A percentile compares a stretch with the other conserved stretches of the same genome.
These are phyloP conservation scores for Dorcus hopei DNA, from an alignment of 2,888 invertebrate species.

Conservation along the genomic window DNA sequence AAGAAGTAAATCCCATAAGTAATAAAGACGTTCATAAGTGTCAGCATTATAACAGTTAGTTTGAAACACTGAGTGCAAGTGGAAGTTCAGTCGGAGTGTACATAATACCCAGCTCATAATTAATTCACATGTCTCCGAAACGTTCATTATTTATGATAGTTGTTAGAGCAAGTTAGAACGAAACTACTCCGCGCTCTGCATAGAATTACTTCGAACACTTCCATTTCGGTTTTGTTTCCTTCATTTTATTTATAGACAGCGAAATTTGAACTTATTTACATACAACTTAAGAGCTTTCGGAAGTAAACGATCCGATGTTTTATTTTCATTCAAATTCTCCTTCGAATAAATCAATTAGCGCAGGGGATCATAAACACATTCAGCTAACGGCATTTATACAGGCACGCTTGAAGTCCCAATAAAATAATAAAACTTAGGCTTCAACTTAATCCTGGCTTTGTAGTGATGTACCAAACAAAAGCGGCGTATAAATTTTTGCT, in stretches of 20 bases:
- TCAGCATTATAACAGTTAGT: constrained; percentile 16
- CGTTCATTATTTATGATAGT: constrained; percentile 22
- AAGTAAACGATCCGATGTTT: background rate
- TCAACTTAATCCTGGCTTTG: no score
- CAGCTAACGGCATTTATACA: no score
- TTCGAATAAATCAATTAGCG: no score
- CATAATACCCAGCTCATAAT: constrained; percentile 13
- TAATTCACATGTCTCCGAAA: constrained; percentile 21
- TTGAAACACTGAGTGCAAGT: constrained; percentile 6
- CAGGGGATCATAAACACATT: no score
- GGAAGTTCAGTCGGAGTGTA: constrained; percentile 3
- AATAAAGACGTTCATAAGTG: constrained; percentile 20
- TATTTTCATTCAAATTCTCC: no score
- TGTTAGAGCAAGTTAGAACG: constrained; percentile 1
- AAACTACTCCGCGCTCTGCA: background rate
- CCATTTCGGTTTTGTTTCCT: constrained; percentile 10
- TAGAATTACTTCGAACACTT: constrained; percentile 20
- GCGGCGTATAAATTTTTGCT: no score
- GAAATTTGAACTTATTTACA: background rate
- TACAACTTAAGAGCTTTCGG: background rate
- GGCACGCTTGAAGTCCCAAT: no score
- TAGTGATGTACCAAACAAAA: no score
- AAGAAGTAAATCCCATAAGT: constrained; percentile 15
- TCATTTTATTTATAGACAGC: background rate
- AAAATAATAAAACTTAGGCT: no score